These are phyloP conservation scores for Mythimna ferrago DNA, from an alignment of 2,888 invertebrate species.

Conservation along the genomic window DNA sequence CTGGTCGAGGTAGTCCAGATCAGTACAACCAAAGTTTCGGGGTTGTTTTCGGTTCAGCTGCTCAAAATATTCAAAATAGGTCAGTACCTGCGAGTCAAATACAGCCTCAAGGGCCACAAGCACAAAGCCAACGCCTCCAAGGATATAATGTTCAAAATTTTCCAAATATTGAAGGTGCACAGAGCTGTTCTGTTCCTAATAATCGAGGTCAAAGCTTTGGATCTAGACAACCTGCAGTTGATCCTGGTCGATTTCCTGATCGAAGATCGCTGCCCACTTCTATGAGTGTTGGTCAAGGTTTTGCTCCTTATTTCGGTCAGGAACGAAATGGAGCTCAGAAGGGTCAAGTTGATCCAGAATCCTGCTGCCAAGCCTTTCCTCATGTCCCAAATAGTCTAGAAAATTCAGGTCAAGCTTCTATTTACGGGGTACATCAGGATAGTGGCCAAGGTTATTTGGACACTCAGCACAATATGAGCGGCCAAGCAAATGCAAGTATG, in stretches of 20 bases:
- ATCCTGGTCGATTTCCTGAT: background rate
- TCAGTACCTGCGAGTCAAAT: slow-evolving; percentile 4
- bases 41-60: background rate
- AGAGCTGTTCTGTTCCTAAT: background rate
- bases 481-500: background rate
- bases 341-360: background rate
- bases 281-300: background rate
- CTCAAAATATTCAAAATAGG: slow-evolving; percentile 1
- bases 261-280: background rate
- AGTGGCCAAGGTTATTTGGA: background rate
- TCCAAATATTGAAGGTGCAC: slow-evolving; percentile 5
- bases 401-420: slow-evolving; percentile 7
- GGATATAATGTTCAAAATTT: slow-evolving; percentile 3
- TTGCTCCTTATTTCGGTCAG: background rate
- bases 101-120: background rate
- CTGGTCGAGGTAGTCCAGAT: slow-evolving; percentile 4
- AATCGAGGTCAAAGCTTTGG: slow-evolving; percentile 9
- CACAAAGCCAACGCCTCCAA: slow-evolving; percentile 2
- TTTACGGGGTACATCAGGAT: slow-evolving; percentile 15
- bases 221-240: background rate
- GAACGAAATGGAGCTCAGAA: background rate
- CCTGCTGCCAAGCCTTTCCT: background rate
- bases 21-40: slow-evolving; percentile 24
- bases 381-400: background rate
- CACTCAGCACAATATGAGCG: background rate